phyloP scores from a whole-genome alignment of 2,888 invertebrate genomes.

The Quadroppia sp. region DNA sequence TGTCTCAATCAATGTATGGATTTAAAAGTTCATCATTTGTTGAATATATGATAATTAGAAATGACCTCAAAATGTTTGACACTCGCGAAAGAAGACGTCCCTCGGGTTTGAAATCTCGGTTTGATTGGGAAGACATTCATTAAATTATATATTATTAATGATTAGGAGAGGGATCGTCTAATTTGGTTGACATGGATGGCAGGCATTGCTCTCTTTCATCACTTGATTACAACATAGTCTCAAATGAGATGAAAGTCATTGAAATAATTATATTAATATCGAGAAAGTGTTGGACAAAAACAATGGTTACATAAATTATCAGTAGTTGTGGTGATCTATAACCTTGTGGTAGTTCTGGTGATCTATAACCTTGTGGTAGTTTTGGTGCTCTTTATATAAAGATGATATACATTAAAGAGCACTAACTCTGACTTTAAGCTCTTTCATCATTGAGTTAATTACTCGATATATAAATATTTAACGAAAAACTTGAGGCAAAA shows the following conservation, averaged over 20 bases:
- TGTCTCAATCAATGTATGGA: background rate
- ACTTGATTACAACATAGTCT: background rate
- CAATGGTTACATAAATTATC: background rate
- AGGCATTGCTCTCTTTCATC: too few relatives aligned
- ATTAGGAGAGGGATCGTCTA: background rate
- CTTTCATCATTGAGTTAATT: conserved; percentile 21
- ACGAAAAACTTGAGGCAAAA: background rate
- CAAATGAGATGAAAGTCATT: background rate
- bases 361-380: too few relatives aligned
- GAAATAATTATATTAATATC: background rate
- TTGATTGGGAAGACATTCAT: background rate
- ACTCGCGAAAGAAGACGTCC: background rate
- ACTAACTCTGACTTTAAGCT: background rate
- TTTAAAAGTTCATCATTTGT: conserved; percentile 4
- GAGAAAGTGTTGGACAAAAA: too few relatives aligned
- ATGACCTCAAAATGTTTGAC: background rate
- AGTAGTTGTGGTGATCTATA: background rate
- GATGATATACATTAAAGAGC: background rate
- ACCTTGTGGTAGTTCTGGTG: too few relatives aligned
- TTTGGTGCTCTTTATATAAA: background rate
- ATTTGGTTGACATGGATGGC: background rate
- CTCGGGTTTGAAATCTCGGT: conserved; percentile 4
- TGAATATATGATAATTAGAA: conserved; percentile 17
- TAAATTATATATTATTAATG: conserved; percentile 6
- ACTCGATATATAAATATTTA: conserved; percentile 14